Base-by-base conservation (phyloP, 2,888 invertebrate genomes). In the Leptinotarsa haldemani region DNA sequence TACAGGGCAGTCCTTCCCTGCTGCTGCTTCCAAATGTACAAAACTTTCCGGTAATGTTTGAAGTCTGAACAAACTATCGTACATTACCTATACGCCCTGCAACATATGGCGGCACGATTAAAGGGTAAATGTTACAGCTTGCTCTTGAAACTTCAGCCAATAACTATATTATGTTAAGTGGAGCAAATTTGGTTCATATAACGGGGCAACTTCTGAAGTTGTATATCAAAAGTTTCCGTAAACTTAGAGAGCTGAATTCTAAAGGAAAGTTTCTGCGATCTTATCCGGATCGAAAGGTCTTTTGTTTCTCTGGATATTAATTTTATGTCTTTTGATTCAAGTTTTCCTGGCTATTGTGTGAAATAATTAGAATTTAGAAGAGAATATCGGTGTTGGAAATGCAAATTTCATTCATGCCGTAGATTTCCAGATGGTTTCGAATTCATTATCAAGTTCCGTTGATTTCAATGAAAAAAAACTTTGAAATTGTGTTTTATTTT, bases 81-180 rank as follows among this genome's bases (percentile, higher is more conserved):
- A 83, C 80, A 81, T 83, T 83, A 83, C 82, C 80, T 83, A 82
- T 81, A 81, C 79, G 80, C 79, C 78, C 74, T 80, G 83, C 79
- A 83, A 82, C 84, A 84, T 81, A 84, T 84, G 84, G 82, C 79
- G 78, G 75, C 76, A 72, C 83, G 81, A 84, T 84, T 84, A 84
- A 81, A 78, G 82, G 83, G 83, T 81, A 83, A 83, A 84, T 78
- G 83, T 83, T 83, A 83, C 82, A 82, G 82, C 82, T 77, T 76
- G 80, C 80, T 83, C 80, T 79, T 80, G 82, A 81, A 83, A 84
- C 83, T 84, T 82, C 74, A 73, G 76, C 82, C 82, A 82, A 83
- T 84, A 83, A 82, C 82, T 82, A 79, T 82, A 82, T 83, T 83
- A 84, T 81, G 82, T 80, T 80, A 80, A 81, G 81, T 80, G 78